A percentile compares a stretch with the other conserved stretches of the same genome.
Evolutionary conservation across 2,797 vertebrate species (phyloP).

Genomic region (Argyrosomus regius): DNA sequence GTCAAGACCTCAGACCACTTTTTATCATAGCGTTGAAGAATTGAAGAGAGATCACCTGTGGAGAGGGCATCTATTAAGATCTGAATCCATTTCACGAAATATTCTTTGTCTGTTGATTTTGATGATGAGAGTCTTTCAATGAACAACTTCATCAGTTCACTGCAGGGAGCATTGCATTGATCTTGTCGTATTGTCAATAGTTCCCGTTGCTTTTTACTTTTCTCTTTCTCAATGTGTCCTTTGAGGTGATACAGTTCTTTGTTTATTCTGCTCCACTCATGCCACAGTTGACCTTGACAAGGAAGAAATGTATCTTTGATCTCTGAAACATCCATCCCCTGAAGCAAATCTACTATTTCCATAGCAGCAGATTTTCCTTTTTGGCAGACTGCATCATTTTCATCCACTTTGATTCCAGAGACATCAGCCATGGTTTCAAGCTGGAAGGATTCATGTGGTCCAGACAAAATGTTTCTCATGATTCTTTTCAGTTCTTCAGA

Average conservation of each 20-base stretch:
- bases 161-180: conserved; percentile 75
- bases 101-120: conserved; percentile 62
- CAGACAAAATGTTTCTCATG: conserved; percentile 27
- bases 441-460: not conserved
- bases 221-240: conserved; percentile 71
- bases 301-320: conserved; percentile 82
- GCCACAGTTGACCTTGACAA: conserved; percentile 85
- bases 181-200: conserved; percentile 16
- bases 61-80: conserved; percentile 68
- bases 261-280: conserved; percentile 82
- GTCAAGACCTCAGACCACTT: conserved; percentile 68
- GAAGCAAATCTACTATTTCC: conserved; percentile 47
- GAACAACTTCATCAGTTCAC: conserved; percentile 68
- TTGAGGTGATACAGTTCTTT: conserved; percentile 81
- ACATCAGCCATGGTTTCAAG: conserved; percentile 39
- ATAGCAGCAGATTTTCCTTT: conserved; percentile 73
- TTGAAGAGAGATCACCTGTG: conserved; percentile 39
- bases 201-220: too few species aligned
- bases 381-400: conserved; percentile 65
- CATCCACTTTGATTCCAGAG: conserved; percentile 75
- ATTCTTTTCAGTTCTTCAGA: conserved; percentile 54
- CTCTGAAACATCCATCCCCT: conserved; percentile 43
- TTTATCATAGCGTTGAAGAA: conserved; percentile 57
- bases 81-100: conserved; percentile 85
- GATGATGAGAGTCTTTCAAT: conserved; percentile 58